Conservation (phyloP, 1,140 invertebrate species). For the Drosophila sechellia region DNA sequence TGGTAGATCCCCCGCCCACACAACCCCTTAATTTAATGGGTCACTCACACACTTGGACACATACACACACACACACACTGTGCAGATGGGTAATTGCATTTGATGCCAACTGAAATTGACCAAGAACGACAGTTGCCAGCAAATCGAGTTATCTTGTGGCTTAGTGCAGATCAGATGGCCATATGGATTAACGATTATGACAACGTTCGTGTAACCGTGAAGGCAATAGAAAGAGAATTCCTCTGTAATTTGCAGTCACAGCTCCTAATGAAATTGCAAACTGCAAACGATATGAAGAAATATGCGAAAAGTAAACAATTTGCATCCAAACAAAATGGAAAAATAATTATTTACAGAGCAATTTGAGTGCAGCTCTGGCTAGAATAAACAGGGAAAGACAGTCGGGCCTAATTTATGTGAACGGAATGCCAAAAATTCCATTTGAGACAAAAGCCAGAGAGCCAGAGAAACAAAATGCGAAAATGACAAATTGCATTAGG, state of each 20-base stretch:
- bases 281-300: slow-evolving; percentile 9
- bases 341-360: slow-evolving; percentile 59
- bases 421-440: slow-evolving; percentile 76
- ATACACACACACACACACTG: background rate
- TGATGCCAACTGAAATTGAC: slow-evolving; percentile 33
- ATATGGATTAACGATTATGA: slow-evolving; percentile 36
- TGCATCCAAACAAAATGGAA: slow-evolving; percentile 57
- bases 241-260: slow-evolving; percentile 27
- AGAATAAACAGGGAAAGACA: slow-evolving; percentile 20
- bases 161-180: slow-evolving; percentile 28
- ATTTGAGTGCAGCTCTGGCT: slow-evolving; percentile 47
- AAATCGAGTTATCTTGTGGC: slow-evolving; percentile 31
- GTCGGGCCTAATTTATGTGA: slow-evolving; percentile 66
- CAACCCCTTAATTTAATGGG: background rate
- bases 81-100: slow-evolving; percentile 37
- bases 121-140: slow-evolving; percentile 19
- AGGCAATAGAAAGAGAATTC: background rate
- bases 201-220: background rate
- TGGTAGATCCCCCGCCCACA: background rate
- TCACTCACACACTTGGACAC: slow-evolving; percentile 2
- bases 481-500: slow-evolving; percentile 81
- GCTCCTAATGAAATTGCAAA: slow-evolving; percentile 28
- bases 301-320: slow-evolving; percentile 58
- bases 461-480: slow-evolving; percentile 56
- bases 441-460: slow-evolving; percentile 57